Conservation (phyloP, 2,797 vertebrate genomes). For the Sparus aurata region DNA sequence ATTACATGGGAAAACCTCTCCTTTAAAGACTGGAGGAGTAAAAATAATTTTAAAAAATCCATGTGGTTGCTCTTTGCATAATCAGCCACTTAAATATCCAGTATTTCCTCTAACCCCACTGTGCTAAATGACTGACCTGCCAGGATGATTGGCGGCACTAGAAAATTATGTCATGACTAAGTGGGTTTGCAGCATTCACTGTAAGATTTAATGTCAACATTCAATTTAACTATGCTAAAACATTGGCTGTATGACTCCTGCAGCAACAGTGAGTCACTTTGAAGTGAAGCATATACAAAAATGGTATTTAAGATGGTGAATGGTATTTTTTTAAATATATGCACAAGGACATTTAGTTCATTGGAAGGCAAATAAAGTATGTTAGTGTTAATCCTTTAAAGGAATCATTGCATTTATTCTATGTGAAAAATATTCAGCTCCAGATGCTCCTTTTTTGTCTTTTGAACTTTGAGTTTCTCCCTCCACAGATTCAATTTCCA, state of each 20-base stretch:
- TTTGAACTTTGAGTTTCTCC: not conserved
- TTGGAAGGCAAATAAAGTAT: not conserved
- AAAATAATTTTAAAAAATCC: not conserved
- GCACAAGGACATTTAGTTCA: conserved; percentile 6
- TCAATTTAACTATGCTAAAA: conserved; percentile 61
- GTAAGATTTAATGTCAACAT: conserved; percentile 78
- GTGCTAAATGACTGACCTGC: conserved; percentile 74
- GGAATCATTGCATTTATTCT: not conserved
- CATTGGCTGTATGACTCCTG: conserved; percentile 44
- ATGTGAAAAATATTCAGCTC: too few relatives aligned
- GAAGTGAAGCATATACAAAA: conserved; percentile 25
- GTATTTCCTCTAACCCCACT: conserved; percentile 73
- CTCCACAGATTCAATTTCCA: not conserved
- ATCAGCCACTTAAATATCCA: conserved; percentile 69
- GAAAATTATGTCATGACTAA: conserved; percentile 75
- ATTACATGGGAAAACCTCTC: not conserved
- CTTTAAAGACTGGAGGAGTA: not conserved
- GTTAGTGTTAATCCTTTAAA: not conserved
- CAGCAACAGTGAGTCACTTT: conserved; percentile 28
- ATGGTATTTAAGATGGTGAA: not conserved
- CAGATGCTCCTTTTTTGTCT: too few relatives aligned
- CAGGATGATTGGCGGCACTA: conserved; percentile 69
- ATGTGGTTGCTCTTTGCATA: conserved; percentile 52
- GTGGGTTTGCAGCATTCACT: conserved; percentile 68
- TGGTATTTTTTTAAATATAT: conserved; percentile 1